These are phyloP conservation scores for Sinotaia quadrata DNA, from an alignment of 2,888 invertebrate genomes.

Conservation along the genomic window DNA sequence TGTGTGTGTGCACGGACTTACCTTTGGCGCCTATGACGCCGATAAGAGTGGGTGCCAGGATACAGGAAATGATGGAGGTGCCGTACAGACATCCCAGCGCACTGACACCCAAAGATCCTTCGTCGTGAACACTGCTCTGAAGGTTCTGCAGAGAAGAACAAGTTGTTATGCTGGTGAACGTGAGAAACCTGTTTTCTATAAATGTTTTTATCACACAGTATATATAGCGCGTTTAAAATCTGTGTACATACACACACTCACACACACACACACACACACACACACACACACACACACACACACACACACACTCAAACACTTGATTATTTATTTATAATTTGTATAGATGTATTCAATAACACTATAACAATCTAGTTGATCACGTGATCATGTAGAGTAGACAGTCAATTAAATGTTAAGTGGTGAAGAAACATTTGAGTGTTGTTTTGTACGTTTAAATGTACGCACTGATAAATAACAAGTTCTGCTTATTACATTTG, in stretches of 20 bases:
- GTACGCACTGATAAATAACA: too few relatives aligned
- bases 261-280: slow-evolving; percentile 6
- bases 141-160: slow-evolving; percentile 52
- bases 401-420: too few relatives aligned
- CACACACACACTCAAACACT: neutral
- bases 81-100: slow-evolving; percentile 62
- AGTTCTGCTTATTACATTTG: too few relatives aligned
- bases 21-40: slow-evolving; percentile 56
- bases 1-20: neutral
- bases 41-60: slow-evolving; percentile 61
- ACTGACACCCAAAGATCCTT: slow-evolving; percentile 55
- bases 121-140: slow-evolving; percentile 62
- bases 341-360: too few relatives aligned
- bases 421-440: too few relatives aligned
- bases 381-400: too few relatives aligned
- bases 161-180: neutral
- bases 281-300: slow-evolving; percentile 11
- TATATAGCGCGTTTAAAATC: neutral
- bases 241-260: neutral
- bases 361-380: too few relatives aligned
- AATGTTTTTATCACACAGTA: neutral
- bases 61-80: slow-evolving; percentile 61
- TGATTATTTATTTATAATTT: too few relatives aligned
- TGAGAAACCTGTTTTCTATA: neutral
- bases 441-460: too few relatives aligned